Evolutionary conservation across 2,888 invertebrate species (phyloP).

Genomic region (Drosophila neonasuta): DNA sequence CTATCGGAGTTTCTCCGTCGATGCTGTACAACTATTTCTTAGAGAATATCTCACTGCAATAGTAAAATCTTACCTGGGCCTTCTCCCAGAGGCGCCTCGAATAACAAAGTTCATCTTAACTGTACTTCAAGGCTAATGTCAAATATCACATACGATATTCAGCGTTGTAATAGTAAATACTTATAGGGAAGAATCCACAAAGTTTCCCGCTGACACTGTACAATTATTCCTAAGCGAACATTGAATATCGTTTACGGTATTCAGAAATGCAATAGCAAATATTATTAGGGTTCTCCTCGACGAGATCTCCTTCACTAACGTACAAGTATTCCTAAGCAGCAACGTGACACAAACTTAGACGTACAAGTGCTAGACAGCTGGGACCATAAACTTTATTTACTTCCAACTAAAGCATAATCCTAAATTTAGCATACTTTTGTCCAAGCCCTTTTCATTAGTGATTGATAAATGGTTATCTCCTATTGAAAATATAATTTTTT

Average conservation of each 20-base stretch:
- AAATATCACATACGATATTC: neutral
- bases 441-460: neutral
- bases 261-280: conserved; percentile 18
- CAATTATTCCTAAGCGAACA: conserved; percentile 28
- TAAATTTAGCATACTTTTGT: conserved; percentile 1
- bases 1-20: neutral
- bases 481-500: conserved; percentile 1
- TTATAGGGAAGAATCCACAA: neutral
- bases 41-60: neutral
- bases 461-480: neutral
- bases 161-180: neutral
- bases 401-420: conserved; percentile 4
- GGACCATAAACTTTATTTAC: conserved; percentile 24
- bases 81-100: too few relatives aligned
- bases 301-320: conserved; percentile 31
- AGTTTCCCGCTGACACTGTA: conserved; percentile 41
- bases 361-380: conserved; percentile 37
- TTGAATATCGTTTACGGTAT: conserved; percentile 15
- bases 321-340: conserved; percentile 60
- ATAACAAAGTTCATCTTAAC: neutral
- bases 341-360: conserved; percentile 38
- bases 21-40: conserved; percentile 47
- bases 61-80: neutral
- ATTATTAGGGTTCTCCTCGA: neutral
- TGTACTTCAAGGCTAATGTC: neutral